phyloP scores from a whole-genome alignment of 2,113 vertebrate species.

The Podiceps cristatus region DNA sequence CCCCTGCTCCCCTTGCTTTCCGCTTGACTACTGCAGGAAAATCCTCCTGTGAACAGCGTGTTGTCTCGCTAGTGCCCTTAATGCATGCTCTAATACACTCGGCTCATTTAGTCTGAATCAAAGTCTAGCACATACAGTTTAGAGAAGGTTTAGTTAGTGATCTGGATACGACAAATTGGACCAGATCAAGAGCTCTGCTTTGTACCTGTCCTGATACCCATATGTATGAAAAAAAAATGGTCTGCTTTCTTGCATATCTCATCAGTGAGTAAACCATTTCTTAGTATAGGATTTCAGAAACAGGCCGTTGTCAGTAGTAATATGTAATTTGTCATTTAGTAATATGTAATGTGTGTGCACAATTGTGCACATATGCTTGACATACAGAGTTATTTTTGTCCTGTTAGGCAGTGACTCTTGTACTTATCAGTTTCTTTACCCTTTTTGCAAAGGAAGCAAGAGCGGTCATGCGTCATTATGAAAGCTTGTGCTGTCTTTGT shows the following conservation, averaged over 20 bases:
- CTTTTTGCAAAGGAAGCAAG: background rate
- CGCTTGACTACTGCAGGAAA: background rate
- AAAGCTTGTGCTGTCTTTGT: background rate
- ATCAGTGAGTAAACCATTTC: background rate
- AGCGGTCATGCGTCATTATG: background rate
- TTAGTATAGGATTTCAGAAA: background rate
- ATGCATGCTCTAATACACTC: background rate
- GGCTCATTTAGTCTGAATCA: background rate
- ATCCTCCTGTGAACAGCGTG: background rate
- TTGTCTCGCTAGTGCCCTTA: background rate
- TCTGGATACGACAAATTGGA: background rate
- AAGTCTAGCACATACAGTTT: background rate
- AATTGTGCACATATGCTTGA: background rate
- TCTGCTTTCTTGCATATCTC: background rate
- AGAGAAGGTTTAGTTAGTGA: background rate
- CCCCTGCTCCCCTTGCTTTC: background rate
- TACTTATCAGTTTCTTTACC: background rate
- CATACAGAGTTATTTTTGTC: background rate
- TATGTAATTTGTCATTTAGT: background rate
- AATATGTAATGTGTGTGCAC: background rate
- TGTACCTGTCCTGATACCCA: fast-evolving
- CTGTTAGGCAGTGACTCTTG: background rate
- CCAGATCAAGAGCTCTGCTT: background rate
- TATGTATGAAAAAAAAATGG: no score
- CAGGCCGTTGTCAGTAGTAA: background rate